A percentile compares a stretch with the other conserved stretches of the same genome.
Evolutionary conservation across 1,140 invertebrate genomes (phyloP).

Genomic region (Babylonia areolata): DNA sequence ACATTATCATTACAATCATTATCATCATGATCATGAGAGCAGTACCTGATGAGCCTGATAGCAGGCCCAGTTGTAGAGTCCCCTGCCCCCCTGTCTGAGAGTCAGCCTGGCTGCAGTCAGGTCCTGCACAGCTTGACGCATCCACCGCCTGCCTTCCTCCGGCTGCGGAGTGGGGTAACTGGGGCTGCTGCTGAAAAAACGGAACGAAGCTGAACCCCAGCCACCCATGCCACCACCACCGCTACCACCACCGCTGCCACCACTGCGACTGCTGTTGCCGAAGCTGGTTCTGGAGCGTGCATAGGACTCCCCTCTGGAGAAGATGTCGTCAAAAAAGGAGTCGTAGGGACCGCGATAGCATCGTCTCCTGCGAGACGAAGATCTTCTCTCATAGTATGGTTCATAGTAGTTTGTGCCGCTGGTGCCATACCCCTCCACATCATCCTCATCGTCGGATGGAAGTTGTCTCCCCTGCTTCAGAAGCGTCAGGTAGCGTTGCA

Average conservation of each 20-base stretch:
- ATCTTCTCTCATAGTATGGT: background rate
- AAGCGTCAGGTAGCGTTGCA: constrained; percentile 43
- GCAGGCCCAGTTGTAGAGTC: constrained; percentile 61
- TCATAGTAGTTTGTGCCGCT: background rate
- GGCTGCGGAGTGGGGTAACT: constrained; percentile 3
- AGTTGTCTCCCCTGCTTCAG: constrained; percentile 50
- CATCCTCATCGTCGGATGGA: background rate
- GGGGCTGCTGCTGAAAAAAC: background rate
- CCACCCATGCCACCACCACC: background rate
- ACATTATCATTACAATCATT: no score
- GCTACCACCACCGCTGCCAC: background rate
- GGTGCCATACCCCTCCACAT: background rate
- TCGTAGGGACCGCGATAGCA: background rate
- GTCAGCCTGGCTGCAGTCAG: constrained; percentile 36
- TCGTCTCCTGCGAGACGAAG: background rate
- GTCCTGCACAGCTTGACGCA: constrained; percentile 16
- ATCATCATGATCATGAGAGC: no score
- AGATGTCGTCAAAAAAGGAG: background rate
- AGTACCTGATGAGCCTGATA: constrained; percentile 53
- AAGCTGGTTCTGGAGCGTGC: background rate
- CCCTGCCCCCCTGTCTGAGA: background rate
- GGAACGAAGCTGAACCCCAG: no score
- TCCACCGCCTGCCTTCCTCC: constrained; percentile 15
- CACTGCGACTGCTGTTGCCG: background rate
- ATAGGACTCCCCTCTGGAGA: background rate